Evolutionary conservation across 2,113 vertebrate genomes (phyloP).

Genomic region (Lepisosteus oculatus): DNA sequence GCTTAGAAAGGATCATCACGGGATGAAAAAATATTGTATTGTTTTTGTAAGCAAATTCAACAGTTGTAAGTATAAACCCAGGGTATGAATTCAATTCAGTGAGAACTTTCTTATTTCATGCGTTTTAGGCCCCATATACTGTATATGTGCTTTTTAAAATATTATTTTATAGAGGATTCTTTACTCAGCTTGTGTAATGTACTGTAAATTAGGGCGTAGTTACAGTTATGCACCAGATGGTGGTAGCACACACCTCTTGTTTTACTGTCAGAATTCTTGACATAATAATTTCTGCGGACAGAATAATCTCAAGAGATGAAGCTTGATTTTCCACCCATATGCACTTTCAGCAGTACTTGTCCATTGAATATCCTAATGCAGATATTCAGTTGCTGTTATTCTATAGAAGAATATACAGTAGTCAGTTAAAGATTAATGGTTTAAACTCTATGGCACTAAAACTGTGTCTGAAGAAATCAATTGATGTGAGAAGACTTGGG

Average conservation of each 20-base stretch:
- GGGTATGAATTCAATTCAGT: too few relatives aligned
- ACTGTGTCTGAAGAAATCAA: too few relatives aligned
- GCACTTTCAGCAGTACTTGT: not conserved
- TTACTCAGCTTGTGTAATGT: not conserved
- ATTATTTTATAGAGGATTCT: not conserved
- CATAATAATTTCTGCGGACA: too few relatives aligned
- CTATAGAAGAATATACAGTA: not conserved
- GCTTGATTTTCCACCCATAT: not conserved
- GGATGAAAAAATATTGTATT: too few relatives aligned
- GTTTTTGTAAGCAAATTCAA: too few relatives aligned
- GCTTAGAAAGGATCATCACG: too few relatives aligned
- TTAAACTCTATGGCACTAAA: too few relatives aligned
- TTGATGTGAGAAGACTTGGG: too few relatives aligned
- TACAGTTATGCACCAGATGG: conserved; percentile 47
- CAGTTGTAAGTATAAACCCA: too few relatives aligned
- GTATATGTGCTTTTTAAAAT: too few relatives aligned
- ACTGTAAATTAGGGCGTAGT: conserved; percentile 10
- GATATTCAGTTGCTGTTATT: not conserved
- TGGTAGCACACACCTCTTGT: conserved; percentile 50
- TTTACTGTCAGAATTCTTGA: not conserved
- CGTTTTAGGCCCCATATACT: too few relatives aligned
- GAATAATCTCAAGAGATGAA: not conserved
- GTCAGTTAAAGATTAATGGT: not conserved
- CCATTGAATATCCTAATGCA: not conserved
- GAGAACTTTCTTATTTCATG: too few relatives aligned